A percentile compares a stretch with the other conserved stretches of the same genome.
Evolutionary conservation across 2,888 invertebrate genomes (phyloP).

Genomic region (Sussaba pulchella): DNA sequence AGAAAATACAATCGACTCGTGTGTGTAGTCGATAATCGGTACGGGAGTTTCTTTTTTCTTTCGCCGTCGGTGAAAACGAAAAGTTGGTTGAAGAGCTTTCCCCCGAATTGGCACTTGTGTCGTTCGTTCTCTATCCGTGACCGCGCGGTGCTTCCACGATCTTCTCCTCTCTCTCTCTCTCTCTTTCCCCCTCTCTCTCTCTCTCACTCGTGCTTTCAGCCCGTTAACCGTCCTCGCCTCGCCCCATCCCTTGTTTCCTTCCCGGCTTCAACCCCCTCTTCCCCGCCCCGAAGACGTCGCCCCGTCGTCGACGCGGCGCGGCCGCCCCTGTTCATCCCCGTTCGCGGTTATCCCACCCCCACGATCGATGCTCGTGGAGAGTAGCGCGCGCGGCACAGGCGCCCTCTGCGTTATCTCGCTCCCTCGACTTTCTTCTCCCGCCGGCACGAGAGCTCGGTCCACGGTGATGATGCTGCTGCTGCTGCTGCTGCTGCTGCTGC

Average conservation of each 20-base stretch:
- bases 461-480: no score
- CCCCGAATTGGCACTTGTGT: slow-evolving; percentile 30
- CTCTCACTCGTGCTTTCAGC: slow-evolving; percentile 60
- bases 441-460: slow-evolving; percentile 63
- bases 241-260: slow-evolving; percentile 22
- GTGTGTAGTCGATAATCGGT: no score
- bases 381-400: slow-evolving; percentile 79
- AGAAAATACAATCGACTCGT: no score
- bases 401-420: slow-evolving; percentile 76
- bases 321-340: slow-evolving; percentile 57
- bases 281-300: neutral
- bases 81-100: slow-evolving; percentile 26
- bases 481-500: slow-evolving; percentile 10
- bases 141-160: slow-evolving; percentile 4
- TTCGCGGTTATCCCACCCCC: slow-evolving; percentile 70
- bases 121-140: no score
- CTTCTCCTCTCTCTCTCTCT: neutral
- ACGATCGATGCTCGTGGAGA: slow-evolving; percentile 83
- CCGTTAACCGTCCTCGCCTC: slow-evolving; percentile 62
- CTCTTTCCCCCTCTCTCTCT: slow-evolving; percentile 26
- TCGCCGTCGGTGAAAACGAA: no score
- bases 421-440: slow-evolving; percentile 57
- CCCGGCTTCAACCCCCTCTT: neutral
- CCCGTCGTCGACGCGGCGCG: slow-evolving; percentile 51
- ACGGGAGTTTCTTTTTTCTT: no score